Evolutionary conservation across 1,140 invertebrate genomes (phyloP), one percentile per base, ranked within the genome.

Genomic region (Zaprionus inermis): DNA sequence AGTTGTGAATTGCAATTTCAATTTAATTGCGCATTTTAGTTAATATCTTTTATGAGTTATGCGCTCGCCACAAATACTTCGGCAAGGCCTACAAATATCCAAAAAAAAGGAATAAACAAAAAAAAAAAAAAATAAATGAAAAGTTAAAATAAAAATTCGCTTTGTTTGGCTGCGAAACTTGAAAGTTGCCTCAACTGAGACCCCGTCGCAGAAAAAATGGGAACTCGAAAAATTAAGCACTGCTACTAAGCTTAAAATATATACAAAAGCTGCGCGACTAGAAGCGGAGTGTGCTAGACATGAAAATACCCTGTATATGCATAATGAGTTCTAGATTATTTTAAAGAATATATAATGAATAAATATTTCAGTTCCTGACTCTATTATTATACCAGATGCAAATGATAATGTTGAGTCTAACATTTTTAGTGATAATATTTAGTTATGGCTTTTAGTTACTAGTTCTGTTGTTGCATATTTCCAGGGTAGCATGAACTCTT

Each of bases 31-130:
- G 18, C 10, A 18, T 32, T 64, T 16, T 66, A 7, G 7, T 16
- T 14, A 65, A 63, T 55, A 54, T 56, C 32, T 51, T 66, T 54
- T 34, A 30, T 38, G 24, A 70, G 55, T 55, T 54, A 52, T 66
- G 61, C 44, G 61, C 51, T 54, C 44, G 54, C 38, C 38, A 34
- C 58, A 67, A 65, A 72, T 66, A 66, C 24, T 66, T 57, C 14
- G 24, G 22, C 18, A 11, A 36, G 11, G 24, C 14, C 9, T 7
- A 28, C 24, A 28, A 28, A 28, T 28, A 28, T 28, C 24, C 0
- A 1, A 28, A 22, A 20, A 28, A 36, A 20, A 22, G 22, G 12
- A 20, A n/a, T 18, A 12, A 22, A 14, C 22, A 10, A 22, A 41
- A 41, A 69, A 34, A 38, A 22, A 56, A 64, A 41, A n/a, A 22